phyloP scores from a whole-genome alignment of 1,140 invertebrate species.

The Tachypleus tridentatus region DNA sequence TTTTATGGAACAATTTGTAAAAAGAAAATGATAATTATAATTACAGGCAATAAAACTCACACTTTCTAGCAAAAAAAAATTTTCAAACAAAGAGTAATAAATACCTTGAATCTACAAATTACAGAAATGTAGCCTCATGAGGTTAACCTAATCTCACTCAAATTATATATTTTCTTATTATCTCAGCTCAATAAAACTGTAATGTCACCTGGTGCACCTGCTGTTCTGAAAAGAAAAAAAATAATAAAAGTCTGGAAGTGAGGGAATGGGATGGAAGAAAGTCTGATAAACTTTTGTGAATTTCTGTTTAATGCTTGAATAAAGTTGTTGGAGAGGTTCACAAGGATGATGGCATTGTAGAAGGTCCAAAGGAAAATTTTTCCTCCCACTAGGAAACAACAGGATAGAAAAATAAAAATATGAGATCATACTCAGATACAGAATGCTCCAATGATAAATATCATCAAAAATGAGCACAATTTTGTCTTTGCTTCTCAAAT shows the following conservation, averaged over 20 bases:
- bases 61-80: neutral
- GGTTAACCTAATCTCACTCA: neutral
- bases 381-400: constrained; percentile 1
- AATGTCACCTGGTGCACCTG: constrained; percentile 19
- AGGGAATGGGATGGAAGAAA: constrained; percentile 49
- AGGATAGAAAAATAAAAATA: no score
- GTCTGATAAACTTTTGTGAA: constrained; percentile 49
- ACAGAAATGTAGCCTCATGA: no score
- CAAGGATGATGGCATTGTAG: constrained; percentile 36
- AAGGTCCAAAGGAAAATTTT: constrained; percentile 27
- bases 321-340: constrained; percentile 43
- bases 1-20: no score
- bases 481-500: no score
- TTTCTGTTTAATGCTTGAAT: constrained; percentile 49
- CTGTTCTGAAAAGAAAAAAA: constrained; percentile 41
- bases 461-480: no score
- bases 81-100: constrained; percentile 6
- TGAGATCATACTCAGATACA: no score
- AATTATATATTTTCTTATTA: neutral
- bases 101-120: neutral
- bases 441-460: no score
- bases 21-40: no score
- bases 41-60: no score
- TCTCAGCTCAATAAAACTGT: constrained; percentile 16
- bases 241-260: constrained; percentile 46